Evolutionary conservation across 2,113 vertebrate genomes (phyloP).

Genomic region (Macaca mulatta): DNA sequence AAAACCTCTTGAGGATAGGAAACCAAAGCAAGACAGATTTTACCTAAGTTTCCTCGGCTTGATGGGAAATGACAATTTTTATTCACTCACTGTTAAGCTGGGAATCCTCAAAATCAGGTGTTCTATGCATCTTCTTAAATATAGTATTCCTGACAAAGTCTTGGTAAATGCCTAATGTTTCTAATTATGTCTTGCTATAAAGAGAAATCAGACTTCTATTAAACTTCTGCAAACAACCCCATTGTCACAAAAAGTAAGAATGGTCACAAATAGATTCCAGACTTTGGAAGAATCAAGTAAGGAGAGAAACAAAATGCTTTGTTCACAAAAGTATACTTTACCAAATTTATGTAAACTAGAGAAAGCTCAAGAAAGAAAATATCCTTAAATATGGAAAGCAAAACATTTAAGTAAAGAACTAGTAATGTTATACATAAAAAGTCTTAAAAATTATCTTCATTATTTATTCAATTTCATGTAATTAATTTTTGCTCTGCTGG

Average conservation of each 20-base stretch:
- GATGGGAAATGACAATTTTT: background rate
- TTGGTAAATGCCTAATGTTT: background rate
- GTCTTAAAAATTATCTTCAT: background rate
- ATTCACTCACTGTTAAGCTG: background rate
- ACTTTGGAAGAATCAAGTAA: background rate
- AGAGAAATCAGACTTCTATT: background rate
- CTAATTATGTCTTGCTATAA: background rate
- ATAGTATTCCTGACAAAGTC: background rate
- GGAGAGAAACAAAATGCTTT: background rate
- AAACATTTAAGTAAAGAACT: background rate
- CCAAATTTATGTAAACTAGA: background rate
- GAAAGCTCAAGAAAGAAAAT: background rate
- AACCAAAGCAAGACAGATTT: background rate
- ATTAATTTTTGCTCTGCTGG: background rate
- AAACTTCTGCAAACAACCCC: background rate
- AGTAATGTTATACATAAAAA: background rate
- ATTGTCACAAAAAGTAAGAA: background rate
- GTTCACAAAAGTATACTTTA: background rate
- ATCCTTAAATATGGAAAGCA: background rate
- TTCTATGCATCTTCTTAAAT: background rate
- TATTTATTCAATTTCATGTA: background rate
- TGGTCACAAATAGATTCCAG: background rate
- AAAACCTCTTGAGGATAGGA: background rate
- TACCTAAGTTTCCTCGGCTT: background rate
- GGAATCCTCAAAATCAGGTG: background rate